Conservation (phyloP, 2,797 vertebrate species). For the Crenuchus spilurus region DNA sequence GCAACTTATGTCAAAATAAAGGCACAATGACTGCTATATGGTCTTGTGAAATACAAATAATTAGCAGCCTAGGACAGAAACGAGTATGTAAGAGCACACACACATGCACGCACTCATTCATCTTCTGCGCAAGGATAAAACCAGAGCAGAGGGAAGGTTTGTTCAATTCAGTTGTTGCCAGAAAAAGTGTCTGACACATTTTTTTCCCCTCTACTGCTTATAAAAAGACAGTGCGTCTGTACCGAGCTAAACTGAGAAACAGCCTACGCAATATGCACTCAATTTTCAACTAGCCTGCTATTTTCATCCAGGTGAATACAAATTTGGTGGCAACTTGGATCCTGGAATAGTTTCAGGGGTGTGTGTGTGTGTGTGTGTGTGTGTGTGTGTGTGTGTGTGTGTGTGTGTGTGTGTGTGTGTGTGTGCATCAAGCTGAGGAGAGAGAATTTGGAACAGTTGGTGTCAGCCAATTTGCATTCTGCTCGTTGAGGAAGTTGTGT, state of each 20-base stretch:
- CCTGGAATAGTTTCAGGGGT: constrained; percentile 45
- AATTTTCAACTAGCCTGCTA: constrained; percentile 54
- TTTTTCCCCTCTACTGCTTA: constrained; percentile 7
- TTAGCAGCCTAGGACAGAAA: background rate
- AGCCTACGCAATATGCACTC: constrained; percentile 58
- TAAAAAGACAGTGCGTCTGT: constrained; percentile 50
- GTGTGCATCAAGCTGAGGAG: constrained; percentile 39
- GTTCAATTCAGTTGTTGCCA: constrained; percentile 49
- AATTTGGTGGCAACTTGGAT: constrained; percentile 51
- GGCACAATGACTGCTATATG: background rate
- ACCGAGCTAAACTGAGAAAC: constrained; percentile 46
- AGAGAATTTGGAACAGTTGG: constrained; percentile 31
- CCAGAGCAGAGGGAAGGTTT: constrained; percentile 37
- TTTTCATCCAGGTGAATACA: constrained; percentile 58
- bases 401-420: background rate
- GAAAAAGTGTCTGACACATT: constrained; percentile 57
- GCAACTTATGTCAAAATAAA: too few species aligned
- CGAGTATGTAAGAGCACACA: background rate
- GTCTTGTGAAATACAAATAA: too few species aligned
- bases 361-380: constrained; percentile 4
- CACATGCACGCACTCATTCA: constrained; percentile 34
- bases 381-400: background rate
- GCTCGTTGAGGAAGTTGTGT: constrained; percentile 19
- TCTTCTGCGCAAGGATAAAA: constrained; percentile 41
- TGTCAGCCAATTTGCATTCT: constrained; percentile 37